These are phyloP conservation scores for Phataginus tricuspis DNA, from an alignment of 2,797 vertebrate genomes.

Conservation along the genomic window DNA sequence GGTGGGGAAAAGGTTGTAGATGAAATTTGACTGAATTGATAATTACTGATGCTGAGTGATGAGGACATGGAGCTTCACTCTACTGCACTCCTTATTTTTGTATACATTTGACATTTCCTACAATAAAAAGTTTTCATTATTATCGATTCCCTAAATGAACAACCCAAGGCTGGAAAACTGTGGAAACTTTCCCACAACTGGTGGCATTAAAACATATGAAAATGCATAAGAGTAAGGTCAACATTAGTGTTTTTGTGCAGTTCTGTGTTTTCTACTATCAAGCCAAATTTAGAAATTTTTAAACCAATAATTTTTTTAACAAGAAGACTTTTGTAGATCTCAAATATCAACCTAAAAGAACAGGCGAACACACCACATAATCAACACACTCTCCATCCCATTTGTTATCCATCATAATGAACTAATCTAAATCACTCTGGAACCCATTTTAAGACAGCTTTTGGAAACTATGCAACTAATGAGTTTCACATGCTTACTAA, in stretches of 20 bases:
- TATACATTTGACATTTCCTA: background rate
- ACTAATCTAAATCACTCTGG: constrained; percentile 25
- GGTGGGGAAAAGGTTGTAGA: background rate
- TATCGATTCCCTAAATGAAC: background rate
- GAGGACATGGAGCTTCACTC: background rate
- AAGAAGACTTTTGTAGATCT: background rate
- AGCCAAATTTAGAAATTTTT: background rate
- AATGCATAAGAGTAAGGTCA: constrained; percentile 1
- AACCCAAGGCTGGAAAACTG: background rate
- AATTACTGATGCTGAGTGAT: background rate
- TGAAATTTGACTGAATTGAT: background rate
- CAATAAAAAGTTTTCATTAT: background rate
- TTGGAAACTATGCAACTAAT: constrained; percentile 34
- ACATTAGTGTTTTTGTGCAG: background rate
- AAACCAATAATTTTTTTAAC: background rate
- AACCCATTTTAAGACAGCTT: constrained; percentile 23
- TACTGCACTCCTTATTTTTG: background rate
- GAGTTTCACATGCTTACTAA: constrained; percentile 36
- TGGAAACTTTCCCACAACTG: background rate
- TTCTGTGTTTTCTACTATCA: background rate
- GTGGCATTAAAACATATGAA: background rate
- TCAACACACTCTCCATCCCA: background rate
- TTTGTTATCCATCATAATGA: constrained; percentile 11
- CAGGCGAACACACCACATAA: background rate
- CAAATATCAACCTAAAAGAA: constrained; percentile 33